Conservation (phyloP, 92 coral and sea anemone species). For the Siderastrea siderea region DNA sequence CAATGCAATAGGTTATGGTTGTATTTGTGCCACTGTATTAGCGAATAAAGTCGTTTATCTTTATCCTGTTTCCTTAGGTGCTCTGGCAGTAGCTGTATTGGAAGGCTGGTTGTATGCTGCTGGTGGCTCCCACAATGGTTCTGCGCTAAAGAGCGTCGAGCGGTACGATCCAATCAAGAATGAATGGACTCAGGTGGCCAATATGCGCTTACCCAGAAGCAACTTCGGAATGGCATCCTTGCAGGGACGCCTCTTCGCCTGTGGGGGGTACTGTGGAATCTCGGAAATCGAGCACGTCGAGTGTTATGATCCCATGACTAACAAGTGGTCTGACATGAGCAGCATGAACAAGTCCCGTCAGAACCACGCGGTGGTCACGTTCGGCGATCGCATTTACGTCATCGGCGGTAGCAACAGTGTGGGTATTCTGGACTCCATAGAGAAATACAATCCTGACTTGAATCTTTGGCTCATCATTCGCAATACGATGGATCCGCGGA, state of each 20-base stretch:
- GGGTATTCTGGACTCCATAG: conserved; percentile 95
- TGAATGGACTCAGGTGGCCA: conserved; percentile 93
- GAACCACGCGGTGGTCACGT: conserved; percentile 92
- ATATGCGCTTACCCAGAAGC: conserved; percentile 97
- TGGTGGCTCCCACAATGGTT: conserved; percentile 99
- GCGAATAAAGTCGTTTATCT: background rate
- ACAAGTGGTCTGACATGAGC: conserved; percentile 96
- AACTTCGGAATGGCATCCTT: conserved; percentile 90
- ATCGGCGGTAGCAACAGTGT: conserved; percentile 92
- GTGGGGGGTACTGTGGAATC: conserved; percentile 96
- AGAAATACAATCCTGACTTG: conserved; percentile 93
- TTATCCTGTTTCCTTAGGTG: conserved; percentile 58
- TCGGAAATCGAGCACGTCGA: conserved; percentile 98
- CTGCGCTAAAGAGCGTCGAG: conserved; percentile 95
- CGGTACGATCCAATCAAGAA: conserved; percentile 93
- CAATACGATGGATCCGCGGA: conserved; percentile 95
- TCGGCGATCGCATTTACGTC: conserved; percentile 90
- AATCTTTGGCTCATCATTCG: conserved; percentile 96
- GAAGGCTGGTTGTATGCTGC: conserved; percentile 99
- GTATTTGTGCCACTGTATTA: background rate
- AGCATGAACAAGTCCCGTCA: conserved; percentile 95
- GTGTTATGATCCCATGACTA: conserved; percentile 93
- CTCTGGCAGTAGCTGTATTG: conserved; percentile 87
- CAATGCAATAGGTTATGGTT: background rate
- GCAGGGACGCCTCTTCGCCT: conserved; percentile 91